These are phyloP conservation scores for crab-eating macaque (Macaca fascicularis) DNA, from an alignment of 2,113 vertebrate genomes.

Conservation along the genomic window DNA sequence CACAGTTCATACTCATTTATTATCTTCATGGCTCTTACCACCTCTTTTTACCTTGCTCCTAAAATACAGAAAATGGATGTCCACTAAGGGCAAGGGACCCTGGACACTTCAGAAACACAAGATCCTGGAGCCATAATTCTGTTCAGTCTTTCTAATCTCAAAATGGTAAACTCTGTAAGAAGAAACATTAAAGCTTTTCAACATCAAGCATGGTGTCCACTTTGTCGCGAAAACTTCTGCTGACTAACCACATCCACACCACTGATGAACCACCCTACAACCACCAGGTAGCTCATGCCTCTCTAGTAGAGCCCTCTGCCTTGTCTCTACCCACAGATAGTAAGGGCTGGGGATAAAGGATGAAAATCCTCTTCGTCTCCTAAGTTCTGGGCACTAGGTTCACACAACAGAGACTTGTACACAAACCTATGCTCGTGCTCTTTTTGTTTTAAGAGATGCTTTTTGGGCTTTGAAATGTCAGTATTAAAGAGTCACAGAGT, in stretches of 20 bases:
- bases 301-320: neutral
- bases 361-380: neutral
- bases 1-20: accelerated
- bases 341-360: neutral
- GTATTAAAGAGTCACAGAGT: neutral
- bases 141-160: neutral
- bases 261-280: neutral
- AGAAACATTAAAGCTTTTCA: neutral
- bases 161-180: neutral
- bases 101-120: neutral
- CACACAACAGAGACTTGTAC: neutral
- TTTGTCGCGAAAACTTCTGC: neutral
- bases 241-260: neutral
- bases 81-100: neutral
- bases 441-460: neutral
- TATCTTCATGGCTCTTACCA: neutral
- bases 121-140: neutral
- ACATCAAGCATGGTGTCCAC: neutral
- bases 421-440: neutral
- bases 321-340: neutral
- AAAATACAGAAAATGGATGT: neutral
- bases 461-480: neutral
- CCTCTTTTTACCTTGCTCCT: neutral
- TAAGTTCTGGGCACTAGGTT: neutral
- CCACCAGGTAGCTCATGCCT: neutral